These are phyloP conservation scores for Nomada ferruginata DNA, from an alignment of 2,888 invertebrate species.

Conservation along the genomic window DNA sequence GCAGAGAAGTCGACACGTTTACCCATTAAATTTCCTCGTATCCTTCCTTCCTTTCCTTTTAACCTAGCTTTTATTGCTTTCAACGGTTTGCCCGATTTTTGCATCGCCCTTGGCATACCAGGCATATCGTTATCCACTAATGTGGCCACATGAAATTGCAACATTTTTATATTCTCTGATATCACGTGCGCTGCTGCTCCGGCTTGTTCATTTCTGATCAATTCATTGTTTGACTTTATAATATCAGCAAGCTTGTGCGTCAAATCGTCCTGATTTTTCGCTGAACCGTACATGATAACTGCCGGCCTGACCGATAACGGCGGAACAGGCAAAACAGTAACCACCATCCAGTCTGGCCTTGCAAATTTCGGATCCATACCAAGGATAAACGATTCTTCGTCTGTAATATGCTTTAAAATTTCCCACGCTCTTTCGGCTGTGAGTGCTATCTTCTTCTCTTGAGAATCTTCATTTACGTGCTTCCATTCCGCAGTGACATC, in stretches of 20 bases:
- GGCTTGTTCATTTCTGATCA: constrained; percentile 96
- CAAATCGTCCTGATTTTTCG: constrained; percentile 99
- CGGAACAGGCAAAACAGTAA: constrained; percentile 98
- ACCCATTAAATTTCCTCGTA: constrained; percentile 99
- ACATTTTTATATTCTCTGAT: constrained; percentile 97
- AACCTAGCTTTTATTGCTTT: constrained; percentile 98
- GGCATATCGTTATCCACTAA: constrained; percentile 99
- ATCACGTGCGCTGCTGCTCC: constrained; percentile 99
- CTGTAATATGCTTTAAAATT: constrained; percentile 97
- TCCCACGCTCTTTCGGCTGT: constrained; percentile 99
- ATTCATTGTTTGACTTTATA: constrained; percentile 98
- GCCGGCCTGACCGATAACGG: constrained; percentile 98
- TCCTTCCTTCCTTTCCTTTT: constrained; percentile 99
- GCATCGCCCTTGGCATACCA: constrained; percentile 98
- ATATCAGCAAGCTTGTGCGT: constrained; percentile 99
- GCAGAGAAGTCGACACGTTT: constrained; percentile 99
- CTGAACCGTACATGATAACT: constrained; percentile 99
- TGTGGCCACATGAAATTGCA: constrained; percentile 99
- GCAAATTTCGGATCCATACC: constrained; percentile 99
- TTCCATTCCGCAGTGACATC: constrained; percentile 99
- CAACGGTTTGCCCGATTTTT: constrained; percentile 99
- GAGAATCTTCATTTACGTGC: constrained; percentile 98
- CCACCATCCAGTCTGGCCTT: constrained; percentile 99
- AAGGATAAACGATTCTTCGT: constrained; percentile 97
- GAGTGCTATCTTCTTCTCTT: constrained; percentile 96